These are phyloP conservation scores for Eupelmus urozonus DNA, from an alignment of 2,888 invertebrate species.

Conservation along the genomic window DNA sequence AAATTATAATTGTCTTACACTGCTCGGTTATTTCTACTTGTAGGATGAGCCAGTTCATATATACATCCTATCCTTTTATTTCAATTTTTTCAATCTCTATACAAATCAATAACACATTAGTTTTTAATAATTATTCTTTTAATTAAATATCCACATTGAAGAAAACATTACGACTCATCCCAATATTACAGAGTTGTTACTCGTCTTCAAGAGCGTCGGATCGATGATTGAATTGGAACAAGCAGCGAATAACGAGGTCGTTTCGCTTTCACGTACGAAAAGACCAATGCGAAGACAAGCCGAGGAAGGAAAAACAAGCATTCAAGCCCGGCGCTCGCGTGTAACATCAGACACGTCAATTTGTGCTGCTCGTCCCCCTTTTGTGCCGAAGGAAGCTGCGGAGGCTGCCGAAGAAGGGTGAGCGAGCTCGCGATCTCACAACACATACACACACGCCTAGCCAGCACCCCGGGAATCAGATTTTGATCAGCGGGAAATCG, in stretches of 20 bases:
- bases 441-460: conserved; percentile 16
- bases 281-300: conserved; percentile 36
- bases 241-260: conserved; percentile 31
- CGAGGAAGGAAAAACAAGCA: conserved; percentile 37
- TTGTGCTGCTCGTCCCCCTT: conserved; percentile 36
- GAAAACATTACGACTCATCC: too few species aligned
- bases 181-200: conserved; percentile 3
- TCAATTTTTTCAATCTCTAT: too few species aligned
- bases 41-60: not conserved
- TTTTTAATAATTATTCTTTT: too few species aligned
- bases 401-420: not conserved
- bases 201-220: not conserved
- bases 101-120: too few species aligned
- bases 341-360: conserved; percentile 59
- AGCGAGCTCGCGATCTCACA: not conserved
- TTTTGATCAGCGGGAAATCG: conserved; percentile 73
- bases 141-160: too few species aligned
- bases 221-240: conserved; percentile 30
- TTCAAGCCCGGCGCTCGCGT: conserved; percentile 34
- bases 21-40: too few species aligned
- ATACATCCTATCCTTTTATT: too few species aligned
- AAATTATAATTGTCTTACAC: too few species aligned
- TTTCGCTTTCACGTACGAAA: conserved; percentile 16
- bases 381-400: not conserved
- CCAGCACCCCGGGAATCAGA: conserved; percentile 63